Evolutionary conservation across 2,797 vertebrate species (phyloP).

Genomic region (Streptopelia turtur): DNA sequence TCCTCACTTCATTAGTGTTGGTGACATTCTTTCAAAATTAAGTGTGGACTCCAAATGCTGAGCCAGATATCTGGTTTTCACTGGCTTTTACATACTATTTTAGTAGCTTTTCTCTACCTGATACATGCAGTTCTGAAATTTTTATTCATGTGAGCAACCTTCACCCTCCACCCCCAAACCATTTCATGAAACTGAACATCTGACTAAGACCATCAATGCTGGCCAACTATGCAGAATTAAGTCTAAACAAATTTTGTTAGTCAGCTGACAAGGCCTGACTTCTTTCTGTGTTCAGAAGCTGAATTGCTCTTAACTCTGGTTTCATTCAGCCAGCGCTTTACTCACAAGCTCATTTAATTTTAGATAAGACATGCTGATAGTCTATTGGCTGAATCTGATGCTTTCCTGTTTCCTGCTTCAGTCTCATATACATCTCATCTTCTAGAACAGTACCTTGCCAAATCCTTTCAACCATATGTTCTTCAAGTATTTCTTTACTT

Average conservation of each 20-base stretch:
- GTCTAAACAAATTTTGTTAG: not conserved
- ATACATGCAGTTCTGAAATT: not conserved
- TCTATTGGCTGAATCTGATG: not conserved
- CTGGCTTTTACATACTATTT: not conserved
- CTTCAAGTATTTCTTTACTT: slow-evolving; percentile 52
- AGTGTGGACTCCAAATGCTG: not conserved
- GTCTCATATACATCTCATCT: not conserved
- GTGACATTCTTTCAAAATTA: not conserved
- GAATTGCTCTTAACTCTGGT: not conserved
- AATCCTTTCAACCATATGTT: slow-evolving; percentile 50
- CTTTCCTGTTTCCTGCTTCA: slow-evolving; percentile 17
- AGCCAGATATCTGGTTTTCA: not conserved
- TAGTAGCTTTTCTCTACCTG: not conserved
- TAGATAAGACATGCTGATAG: not conserved
- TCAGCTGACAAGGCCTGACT: not conserved
- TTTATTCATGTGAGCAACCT: not conserved
- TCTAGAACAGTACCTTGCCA: slow-evolving; percentile 24
- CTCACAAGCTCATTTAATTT: slow-evolving; percentile 21
- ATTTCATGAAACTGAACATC: not conserved
- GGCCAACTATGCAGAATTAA: not conserved
- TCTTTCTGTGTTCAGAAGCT: not conserved
- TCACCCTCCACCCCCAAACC: not conserved
- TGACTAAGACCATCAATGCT: not conserved
- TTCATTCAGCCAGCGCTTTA: not conserved
- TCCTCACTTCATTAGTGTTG: not conserved